Conservation (phyloP, 2,113 vertebrate species). For the Diadophis punctatus region DNA sequence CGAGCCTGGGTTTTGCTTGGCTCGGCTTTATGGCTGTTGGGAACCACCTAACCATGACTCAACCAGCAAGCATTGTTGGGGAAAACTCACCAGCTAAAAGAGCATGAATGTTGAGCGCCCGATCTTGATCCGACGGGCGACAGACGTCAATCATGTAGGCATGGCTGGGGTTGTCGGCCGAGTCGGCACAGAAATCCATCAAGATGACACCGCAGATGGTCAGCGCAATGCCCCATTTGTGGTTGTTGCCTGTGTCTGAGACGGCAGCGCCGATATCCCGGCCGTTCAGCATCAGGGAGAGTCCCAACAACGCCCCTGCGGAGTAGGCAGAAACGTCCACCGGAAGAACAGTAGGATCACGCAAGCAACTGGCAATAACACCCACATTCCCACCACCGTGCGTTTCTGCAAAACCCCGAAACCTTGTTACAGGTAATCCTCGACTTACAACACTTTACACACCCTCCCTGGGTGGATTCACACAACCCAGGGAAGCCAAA, state of each 20-base stretch:
- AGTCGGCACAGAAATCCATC: slow-evolving; percentile 98
- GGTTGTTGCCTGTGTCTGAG: slow-evolving; percentile 81
- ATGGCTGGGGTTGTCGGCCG: slow-evolving; percentile 93
- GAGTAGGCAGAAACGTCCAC: slow-evolving; percentile 13
- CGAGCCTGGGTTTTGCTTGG: not conserved
- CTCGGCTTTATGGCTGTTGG: not conserved
- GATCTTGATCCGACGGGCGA: slow-evolving; percentile 89
- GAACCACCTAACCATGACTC: not conserved
- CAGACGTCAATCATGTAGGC: slow-evolving; percentile 99
- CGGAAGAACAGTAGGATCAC: not conserved
- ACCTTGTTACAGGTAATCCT: too few relatives aligned
- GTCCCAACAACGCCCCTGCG: slow-evolving; percentile 84
- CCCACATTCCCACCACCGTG: not conserved
- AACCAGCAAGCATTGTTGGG: not conserved
- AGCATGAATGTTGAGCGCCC: slow-evolving; percentile 93
- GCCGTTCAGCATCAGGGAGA: slow-evolving; percentile 89
- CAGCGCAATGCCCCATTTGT: slow-evolving; percentile 91
- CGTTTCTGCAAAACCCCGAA: not conserved
- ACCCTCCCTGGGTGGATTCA: too few relatives aligned
- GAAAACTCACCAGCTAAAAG: slow-evolving; percentile 83
- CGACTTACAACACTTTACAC: too few relatives aligned
- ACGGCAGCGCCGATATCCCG: slow-evolving; percentile 82
- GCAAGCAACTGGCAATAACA: not conserved
- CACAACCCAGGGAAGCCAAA: too few relatives aligned
- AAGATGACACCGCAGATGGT: slow-evolving; percentile 92